Base-by-base conservation (phyloP, 2,888 invertebrate species). In the Zaprionus lineosus region DNA sequence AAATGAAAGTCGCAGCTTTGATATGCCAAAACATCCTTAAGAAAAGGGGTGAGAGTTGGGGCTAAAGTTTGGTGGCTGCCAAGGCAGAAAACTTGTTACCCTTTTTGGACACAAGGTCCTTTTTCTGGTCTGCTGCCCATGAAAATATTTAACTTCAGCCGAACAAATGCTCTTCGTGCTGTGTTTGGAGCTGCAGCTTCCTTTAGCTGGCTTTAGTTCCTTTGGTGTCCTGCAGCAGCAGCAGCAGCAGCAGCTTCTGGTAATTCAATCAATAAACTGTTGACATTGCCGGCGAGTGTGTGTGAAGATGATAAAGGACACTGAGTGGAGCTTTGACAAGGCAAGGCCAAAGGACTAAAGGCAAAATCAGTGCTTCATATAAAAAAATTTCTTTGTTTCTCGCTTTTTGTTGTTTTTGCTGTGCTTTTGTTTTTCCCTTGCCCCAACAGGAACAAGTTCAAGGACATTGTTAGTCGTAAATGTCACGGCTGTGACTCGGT, bases 91-190 rank as follows among this genome's bases (percentile, higher is more conserved):
- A 33, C 29, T 61, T 56, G 26, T 24, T 11, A 48, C 33, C 39
- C 53, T 41, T 31, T 65, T 57, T 33, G 21, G 12, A 46, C 29
- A 24, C 60, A 28, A 19, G 18, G 58, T 58, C 56, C 78, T 69
- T 84, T 75, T 78, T 84, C 79, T 68, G 71, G 81, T 81, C 81
- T 61, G 55, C 51, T 84, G 64, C 48, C 84, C 84, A 71, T 76
- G 81, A 74, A 74, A 81, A 81, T 76, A 81, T 67, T 71, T 67
- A 19, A 41, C 43, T 46, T 6, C 19, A 21, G 18, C 26, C 44
- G 12, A 8, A 12, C 31, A 24, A 2, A 29, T 31, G 8, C 12
- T 34, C 9, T 37, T 18, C 18, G 3, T 11, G 37, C 21, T 19
- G 11, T 15, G 7, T 9, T 7, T 9, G 14, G 11, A 18, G 14